phyloP scores from a whole-genome alignment of 2,797 vertebrate genomes.

The Australoheros facetus region DNA sequence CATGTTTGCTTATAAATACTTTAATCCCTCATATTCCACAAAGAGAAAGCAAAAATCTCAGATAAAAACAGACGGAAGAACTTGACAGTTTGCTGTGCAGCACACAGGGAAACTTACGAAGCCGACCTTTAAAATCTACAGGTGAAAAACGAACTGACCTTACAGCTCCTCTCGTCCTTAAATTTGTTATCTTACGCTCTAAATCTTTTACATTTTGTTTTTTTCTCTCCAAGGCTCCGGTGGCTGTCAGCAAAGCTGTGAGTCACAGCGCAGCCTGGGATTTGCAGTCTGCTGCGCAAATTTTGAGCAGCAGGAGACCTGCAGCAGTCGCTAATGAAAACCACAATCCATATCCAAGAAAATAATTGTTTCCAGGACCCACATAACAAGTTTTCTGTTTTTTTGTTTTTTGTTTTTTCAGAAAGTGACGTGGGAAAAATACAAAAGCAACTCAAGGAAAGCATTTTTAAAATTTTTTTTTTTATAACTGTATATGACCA shows the following conservation, averaged over 20 bases:
- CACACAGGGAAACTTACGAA: not conserved
- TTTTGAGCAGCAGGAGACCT: slow-evolving; percentile 50
- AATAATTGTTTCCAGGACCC: slow-evolving; percentile 77
- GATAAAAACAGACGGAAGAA: not conserved
- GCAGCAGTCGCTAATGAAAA: slow-evolving; percentile 67
- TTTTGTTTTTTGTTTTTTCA: not conserved
- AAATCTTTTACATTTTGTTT: slow-evolving; percentile 33
- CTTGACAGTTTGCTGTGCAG: not conserved
- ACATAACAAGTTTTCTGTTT: slow-evolving; percentile 60
- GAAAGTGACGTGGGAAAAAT: slow-evolving; percentile 31
- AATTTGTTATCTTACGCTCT: slow-evolving; percentile 46
- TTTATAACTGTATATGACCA: slow-evolving; percentile 12
- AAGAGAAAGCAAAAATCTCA: not conserved
- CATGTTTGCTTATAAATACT: not conserved
- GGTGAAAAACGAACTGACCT: slow-evolving; percentile 45
- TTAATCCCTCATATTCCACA: not conserved
- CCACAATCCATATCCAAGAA: slow-evolving; percentile 62
- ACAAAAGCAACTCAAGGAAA: slow-evolving; percentile 39
- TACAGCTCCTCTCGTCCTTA: slow-evolving; percentile 30
- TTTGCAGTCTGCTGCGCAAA: slow-evolving; percentile 53
- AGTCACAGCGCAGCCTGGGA: slow-evolving; percentile 70
- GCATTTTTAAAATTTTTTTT: slow-evolving; percentile 43
- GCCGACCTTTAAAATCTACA: slow-evolving; percentile 31
- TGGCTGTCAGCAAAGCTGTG: slow-evolving; percentile 51
- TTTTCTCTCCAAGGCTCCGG: slow-evolving; percentile 4